phyloP scores from a whole-genome alignment of 2,113 vertebrate species.

The Poeciliopsis retropinna region DNA sequence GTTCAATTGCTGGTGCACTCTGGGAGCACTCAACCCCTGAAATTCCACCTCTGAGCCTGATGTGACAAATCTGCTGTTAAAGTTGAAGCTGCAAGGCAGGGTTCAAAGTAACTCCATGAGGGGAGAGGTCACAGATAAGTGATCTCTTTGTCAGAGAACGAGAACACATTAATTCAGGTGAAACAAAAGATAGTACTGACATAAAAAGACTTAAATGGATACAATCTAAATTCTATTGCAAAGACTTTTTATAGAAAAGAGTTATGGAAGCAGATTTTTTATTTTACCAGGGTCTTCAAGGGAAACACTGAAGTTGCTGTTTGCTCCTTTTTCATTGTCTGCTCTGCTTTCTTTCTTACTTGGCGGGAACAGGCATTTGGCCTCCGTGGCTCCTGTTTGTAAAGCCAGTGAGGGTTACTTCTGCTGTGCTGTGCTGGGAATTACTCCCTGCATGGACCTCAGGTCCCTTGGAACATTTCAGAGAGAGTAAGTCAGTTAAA shows the following conservation, averaged over 20 bases:
- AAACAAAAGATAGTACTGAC: not conserved
- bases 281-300: not conserved
- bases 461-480: conserved; percentile 38
- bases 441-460: conserved; percentile 41
- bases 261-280: not conserved
- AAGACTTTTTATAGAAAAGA: not conserved
- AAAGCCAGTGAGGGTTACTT: conserved; percentile 56
- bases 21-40: too few species aligned
- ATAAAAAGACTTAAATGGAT: not conserved
- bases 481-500: conserved; percentile 45
- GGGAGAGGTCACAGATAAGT: not conserved
- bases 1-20: too few species aligned
- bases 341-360: conserved; percentile 32
- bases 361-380: conserved; percentile 61
- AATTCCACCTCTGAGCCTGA: too few species aligned
- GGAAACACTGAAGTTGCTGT: conserved; percentile 16
- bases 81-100: not conserved
- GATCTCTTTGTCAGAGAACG: not conserved
- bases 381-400: conserved; percentile 62
- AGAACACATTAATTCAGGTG: not conserved
- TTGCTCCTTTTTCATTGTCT: conserved; percentile 24
- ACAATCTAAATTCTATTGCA: not conserved
- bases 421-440: conserved; percentile 42
- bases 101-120: not conserved
- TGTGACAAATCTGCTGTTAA: not conserved